phyloP scores from a whole-genome alignment of 1,140 invertebrate genomes.

The Phenacoccus solenopsis region DNA sequence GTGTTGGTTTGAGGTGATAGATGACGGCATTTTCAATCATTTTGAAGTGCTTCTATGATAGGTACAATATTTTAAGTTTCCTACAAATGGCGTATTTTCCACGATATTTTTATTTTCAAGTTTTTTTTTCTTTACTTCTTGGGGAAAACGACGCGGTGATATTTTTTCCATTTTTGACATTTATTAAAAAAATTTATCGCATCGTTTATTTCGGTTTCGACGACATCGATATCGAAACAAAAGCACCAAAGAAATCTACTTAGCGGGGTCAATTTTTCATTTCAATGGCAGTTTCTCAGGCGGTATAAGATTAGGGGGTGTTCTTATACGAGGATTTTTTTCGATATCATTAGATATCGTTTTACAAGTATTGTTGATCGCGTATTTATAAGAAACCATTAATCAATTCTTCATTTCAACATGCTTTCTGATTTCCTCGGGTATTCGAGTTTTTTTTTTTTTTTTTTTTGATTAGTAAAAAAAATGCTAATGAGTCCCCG shows the following conservation, averaged over 20 bases:
- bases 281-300: background rate
- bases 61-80: background rate
- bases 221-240: background rate
- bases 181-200: slow-evolving; percentile 3
- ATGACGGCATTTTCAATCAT: background rate
- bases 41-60: background rate
- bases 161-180: slow-evolving; percentile 3
- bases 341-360: slow-evolving; percentile 2
- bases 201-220: background rate
- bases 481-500: too few species aligned
- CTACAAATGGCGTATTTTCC: background rate
- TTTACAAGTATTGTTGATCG: background rate
- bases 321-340: background rate
- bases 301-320: background rate
- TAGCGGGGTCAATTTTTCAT: background rate
- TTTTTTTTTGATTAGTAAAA: too few species aligned
- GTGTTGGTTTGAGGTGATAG: background rate
- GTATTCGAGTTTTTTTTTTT: too few species aligned
- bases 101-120: background rate
- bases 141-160: background rate
- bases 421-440: too few species aligned
- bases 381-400: background rate
- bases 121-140: background rate
- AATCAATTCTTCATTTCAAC: too few species aligned
- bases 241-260: slow-evolving; percentile 3